Percentiles rank a stretch among this genome's conserved stretches.
Conservation (phyloP, 2,113 vertebrate genomes). For the Tiliqua scincoides region DNA sequence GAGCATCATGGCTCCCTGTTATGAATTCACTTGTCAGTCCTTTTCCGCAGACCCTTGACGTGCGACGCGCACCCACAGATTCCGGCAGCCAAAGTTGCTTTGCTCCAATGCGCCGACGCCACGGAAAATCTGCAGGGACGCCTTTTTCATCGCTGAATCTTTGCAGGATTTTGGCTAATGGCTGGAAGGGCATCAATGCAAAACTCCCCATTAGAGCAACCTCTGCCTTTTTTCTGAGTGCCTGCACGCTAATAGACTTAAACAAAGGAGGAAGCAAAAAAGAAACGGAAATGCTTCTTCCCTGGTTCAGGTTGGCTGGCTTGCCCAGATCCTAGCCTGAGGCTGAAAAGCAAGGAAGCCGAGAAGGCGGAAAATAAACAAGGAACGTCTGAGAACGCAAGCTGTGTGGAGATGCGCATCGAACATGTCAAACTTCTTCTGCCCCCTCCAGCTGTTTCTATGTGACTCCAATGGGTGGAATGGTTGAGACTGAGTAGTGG, state of each 20-base stretch:
- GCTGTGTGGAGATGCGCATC: background rate
- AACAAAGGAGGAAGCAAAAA: background rate
- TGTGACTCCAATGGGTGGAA: background rate
- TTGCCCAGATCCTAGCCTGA: slow-evolving; percentile 43
- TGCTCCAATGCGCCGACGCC: slow-evolving; percentile 37
- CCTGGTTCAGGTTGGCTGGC: slow-evolving; percentile 41
- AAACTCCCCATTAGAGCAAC: slow-evolving; percentile 51
- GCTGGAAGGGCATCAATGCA: slow-evolving; percentile 35
- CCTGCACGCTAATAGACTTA: slow-evolving; percentile 32
- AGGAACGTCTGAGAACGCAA: background rate
- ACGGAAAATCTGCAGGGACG: slow-evolving; percentile 10
- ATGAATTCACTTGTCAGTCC: background rate
- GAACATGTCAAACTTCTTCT: background rate
- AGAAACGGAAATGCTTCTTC: slow-evolving; percentile 22
- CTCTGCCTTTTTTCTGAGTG: background rate
- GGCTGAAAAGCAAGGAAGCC: slow-evolving; percentile 21
- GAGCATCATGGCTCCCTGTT: slow-evolving; percentile 21
- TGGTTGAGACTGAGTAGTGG: background rate
- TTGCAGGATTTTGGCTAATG: slow-evolving; percentile 31
- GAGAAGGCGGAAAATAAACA: slow-evolving; percentile 12
- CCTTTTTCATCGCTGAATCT: slow-evolving; percentile 36
- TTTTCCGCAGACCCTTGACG: background rate
- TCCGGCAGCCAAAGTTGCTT: slow-evolving; percentile 37
- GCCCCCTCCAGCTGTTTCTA: slow-evolving; percentile 7
- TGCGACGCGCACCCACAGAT: slow-evolving; percentile 1